A percentile compares a stretch with the other conserved stretches of the same genome.
phyloP scores from a whole-genome alignment of 2,113 vertebrate species.

The Pseudorectes ferrugineus region DNA sequence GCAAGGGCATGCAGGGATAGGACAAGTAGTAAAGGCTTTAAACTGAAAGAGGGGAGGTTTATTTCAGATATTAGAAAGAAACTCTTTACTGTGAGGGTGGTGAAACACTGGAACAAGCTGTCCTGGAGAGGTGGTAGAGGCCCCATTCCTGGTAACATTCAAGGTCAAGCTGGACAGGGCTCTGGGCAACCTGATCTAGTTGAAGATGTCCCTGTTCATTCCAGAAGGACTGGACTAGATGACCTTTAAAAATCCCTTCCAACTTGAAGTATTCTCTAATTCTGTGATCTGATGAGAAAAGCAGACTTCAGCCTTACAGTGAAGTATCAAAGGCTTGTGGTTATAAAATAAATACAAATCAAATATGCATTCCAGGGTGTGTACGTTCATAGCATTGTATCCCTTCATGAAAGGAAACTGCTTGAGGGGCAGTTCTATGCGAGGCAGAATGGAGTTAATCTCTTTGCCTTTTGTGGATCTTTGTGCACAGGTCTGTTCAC shows the following conservation, averaged over 20 bases:
- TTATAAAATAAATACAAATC: not conserved
- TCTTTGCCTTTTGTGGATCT: not conserved
- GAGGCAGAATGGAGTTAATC: not conserved
- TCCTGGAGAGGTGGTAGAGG: not conserved
- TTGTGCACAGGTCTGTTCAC: accelerated
- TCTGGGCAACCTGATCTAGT: not conserved
- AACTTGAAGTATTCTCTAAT: not conserved
- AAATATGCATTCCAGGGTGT: not conserved
- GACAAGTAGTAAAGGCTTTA: not conserved
- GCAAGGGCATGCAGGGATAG: not conserved
- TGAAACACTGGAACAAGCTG: not conserved
- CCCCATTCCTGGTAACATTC: not conserved
- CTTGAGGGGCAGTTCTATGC: not conserved
- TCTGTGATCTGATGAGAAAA: not conserved
- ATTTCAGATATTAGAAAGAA: not conserved
- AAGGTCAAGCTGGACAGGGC: not conserved
- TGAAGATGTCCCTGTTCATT: not conserved
- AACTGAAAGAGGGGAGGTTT: not conserved
- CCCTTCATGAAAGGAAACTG: accelerated
- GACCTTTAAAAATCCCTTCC: not conserved
- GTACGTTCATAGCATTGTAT: not conserved
- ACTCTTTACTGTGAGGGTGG: not conserved
- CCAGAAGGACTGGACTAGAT: not conserved
- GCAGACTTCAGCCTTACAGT: not conserved
- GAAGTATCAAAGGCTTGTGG: not conserved